Evolutionary conservation across 2,888 invertebrate species (phyloP).

Genomic region (Noctua comes): DNA sequence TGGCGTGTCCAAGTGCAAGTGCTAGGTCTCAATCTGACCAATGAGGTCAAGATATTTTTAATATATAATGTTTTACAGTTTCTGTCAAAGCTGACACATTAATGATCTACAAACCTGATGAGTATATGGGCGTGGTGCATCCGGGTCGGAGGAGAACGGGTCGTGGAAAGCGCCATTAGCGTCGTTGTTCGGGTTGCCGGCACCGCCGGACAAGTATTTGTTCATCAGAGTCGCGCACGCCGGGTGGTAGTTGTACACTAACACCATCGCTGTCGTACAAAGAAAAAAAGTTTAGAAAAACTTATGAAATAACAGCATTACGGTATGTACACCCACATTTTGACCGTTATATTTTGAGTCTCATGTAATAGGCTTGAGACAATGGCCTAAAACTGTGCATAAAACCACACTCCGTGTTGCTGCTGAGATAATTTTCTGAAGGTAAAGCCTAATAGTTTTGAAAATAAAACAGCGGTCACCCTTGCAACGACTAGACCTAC

Average conservation of each 20-base stretch:
- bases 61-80: neutral
- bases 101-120: slow-evolving; percentile 89
- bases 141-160: slow-evolving; percentile 96
- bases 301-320: neutral
- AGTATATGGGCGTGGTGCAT: slow-evolving; percentile 94
- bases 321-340: neutral
- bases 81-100: neutral
- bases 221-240: slow-evolving; percentile 96
- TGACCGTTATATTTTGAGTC: neutral
- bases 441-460: too few species aligned
- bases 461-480: neutral
- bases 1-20: neutral
- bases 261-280: slow-evolving; percentile 94
- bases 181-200: slow-evolving; percentile 70
- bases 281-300: neutral
- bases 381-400: neutral
- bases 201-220: slow-evolving; percentile 93
- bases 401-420: neutral
- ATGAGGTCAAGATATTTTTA: neutral
- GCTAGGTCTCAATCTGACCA: neutral
- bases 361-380: neutral
- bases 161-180: slow-evolving; percentile 80
- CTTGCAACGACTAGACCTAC: neutral
- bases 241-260: slow-evolving; percentile 99
- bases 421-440: neutral